Evolutionary conservation across 2,888 invertebrate species (phyloP), one percentile per base, ranked within the genome.

Genomic region (Alentia gelatinosa): DNA sequence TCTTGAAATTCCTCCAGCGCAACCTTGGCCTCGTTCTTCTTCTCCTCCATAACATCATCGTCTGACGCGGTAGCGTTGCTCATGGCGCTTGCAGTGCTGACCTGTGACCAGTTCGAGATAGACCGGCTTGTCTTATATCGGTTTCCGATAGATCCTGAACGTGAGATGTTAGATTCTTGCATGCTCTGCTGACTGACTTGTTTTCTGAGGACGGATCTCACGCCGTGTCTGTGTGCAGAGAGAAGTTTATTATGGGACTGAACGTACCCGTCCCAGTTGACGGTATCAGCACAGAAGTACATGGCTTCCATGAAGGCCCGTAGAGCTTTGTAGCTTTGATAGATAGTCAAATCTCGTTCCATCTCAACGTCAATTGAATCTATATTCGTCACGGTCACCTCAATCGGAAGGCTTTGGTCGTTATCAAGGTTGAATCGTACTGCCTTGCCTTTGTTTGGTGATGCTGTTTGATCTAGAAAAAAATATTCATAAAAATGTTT

Each of bases 271-370:
- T 90, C 92, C 92, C 39, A 93, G 88, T 94, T 93, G 40, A 92
- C 90, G 89, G 94, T 93, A 83, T 94, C 93, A 12, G 93, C 93
- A 93, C 95, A 95, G 90, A 94, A 95, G 68, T 93, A 90, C n/a
- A 95, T 93, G n/a, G 94, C 94, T 84, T 95, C 94, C 95, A 95
- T 94, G 42, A 95, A 93, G 89, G 93, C 93, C 91, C 94, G 94
- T n/a, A 95, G 90, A 47, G 94, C 94, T 94, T 95, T 95, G 92
- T 93, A 95, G 12, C 95, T 94, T 26, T 93, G 93, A 92, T 93
- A 95, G 50, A 95, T 94, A 26, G 94, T 92, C 56, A 95, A 93
- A 91, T 95, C 95, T 56, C 94, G 93, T 89, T 94, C 93, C 91
- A 94, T 94, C 56, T 50, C 83, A 4, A 90, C 40, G 50, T 56